Percentiles rank a stretch among this genome's conserved stretches.
Conservation (phyloP, 1,140 invertebrate genomes). For the Dinothrombium tinctorium region DNA sequence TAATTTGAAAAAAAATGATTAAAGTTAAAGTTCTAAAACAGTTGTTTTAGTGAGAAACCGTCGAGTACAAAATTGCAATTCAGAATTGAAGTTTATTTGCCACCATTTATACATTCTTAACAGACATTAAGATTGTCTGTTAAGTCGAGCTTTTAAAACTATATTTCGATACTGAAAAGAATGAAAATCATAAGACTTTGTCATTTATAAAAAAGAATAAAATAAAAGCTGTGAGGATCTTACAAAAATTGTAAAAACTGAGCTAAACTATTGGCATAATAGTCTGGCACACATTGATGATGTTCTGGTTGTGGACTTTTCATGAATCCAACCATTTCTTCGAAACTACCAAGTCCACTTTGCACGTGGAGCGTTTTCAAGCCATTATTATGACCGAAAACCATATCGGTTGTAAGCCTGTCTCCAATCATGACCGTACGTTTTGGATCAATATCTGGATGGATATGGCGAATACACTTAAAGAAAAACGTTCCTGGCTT, state of each 20-base stretch:
- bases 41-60: too few relatives aligned
- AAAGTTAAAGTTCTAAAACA: too few relatives aligned
- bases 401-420: slow-evolving; percentile 63
- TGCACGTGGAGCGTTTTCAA: slow-evolving; percentile 60
- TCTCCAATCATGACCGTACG: slow-evolving; percentile 84
- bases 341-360: slow-evolving; percentile 44
- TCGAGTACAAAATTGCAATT: too few relatives aligned
- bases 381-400: slow-evolving; percentile 53
- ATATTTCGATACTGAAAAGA: neutral
- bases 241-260: slow-evolving; percentile 13
- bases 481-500: slow-evolving; percentile 45
- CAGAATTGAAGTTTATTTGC: too few relatives aligned
- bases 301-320: slow-evolving; percentile 29
- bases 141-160: too few relatives aligned
- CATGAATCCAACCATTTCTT: slow-evolving; percentile 37
- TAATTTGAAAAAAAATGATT: too few relatives aligned
- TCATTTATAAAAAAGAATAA: neutral
- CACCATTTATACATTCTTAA: too few relatives aligned
- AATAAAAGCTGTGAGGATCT: neutral
- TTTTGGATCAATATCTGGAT: slow-evolving; percentile 36
- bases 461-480: slow-evolving; percentile 30
- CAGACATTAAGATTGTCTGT: too few relatives aligned
- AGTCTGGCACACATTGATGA: slow-evolving; percentile 42
- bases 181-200: neutral
- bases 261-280: slow-evolving; percentile 33